Conservation (phyloP, 2,797 vertebrate genomes). For the Capromys pilorides region DNA sequence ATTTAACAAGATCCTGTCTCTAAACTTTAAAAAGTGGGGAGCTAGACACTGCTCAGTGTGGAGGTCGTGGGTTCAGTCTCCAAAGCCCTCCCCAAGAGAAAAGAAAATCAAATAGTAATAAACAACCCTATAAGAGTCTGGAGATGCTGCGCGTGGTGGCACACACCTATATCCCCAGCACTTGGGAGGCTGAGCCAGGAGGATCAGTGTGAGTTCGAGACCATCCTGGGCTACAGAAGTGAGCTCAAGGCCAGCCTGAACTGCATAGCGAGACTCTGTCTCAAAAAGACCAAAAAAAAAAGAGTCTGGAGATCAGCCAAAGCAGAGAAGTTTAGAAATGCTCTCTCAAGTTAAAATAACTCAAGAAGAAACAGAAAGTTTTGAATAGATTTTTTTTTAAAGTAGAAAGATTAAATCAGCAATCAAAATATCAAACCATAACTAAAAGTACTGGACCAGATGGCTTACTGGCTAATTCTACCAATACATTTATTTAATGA, state of each 20-base stretch:
- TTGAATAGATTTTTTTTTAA: neutral
- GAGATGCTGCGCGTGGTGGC: neutral
- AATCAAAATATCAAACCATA: neutral
- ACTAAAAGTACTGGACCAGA: neutral
- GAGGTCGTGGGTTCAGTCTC: neutral
- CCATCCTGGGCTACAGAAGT: no score
- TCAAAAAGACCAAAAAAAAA: neutral
- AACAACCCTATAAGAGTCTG: neutral
- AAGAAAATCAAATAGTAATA: neutral
- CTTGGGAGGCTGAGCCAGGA: no score
- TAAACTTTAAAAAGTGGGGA: neutral
- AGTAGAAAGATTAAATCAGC: neutral
- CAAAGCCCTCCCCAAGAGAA: neutral
- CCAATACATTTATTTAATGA: neutral
- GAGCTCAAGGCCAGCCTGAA: no score
- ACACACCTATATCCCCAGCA: no score
- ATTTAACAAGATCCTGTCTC: neutral
- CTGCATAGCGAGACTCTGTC: no score
- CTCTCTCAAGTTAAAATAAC: neutral
- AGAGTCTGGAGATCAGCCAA: neutral
- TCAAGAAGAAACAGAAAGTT: neutral
- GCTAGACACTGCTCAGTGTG: neutral
- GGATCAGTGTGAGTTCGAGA: no score
- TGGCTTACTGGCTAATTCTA: neutral
- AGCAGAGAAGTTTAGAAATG: neutral